Evolutionary conservation across 2,797 vertebrate species (phyloP).

Genomic region (Rhynchotus rufescens): DNA sequence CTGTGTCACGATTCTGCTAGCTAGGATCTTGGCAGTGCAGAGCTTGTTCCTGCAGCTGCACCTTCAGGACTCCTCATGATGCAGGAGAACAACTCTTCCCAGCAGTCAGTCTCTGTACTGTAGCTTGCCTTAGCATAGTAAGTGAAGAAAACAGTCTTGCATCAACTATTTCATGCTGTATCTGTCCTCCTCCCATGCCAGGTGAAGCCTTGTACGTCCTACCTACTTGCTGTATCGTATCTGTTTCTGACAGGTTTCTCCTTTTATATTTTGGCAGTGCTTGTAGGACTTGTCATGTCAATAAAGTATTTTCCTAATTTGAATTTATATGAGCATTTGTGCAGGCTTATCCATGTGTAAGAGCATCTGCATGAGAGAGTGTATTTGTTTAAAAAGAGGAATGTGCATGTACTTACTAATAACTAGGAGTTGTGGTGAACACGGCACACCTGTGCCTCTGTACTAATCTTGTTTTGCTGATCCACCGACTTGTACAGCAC

Average conservation of each 20-base stretch:
- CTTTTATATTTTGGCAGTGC: constrained; percentile 4
- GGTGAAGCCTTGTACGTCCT: background rate
- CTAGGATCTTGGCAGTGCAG: background rate
- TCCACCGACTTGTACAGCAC: background rate
- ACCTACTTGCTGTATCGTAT: background rate
- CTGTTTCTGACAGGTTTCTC: constrained; percentile 45
- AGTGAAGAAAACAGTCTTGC: too few relatives aligned
- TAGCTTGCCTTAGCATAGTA: background rate
- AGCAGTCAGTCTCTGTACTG: background rate
- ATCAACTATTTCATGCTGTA: fast-evolving
- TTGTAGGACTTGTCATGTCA: background rate
- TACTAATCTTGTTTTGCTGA: background rate
- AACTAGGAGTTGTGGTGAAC: background rate
- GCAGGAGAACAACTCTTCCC: too few relatives aligned
- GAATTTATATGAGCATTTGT: constrained; percentile 39
- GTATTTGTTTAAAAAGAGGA: background rate
- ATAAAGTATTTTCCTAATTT: constrained; percentile 11
- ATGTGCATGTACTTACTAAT: background rate
- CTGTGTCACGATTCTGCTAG: too few relatives aligned
- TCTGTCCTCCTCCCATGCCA: background rate
- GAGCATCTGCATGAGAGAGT: constrained; percentile 1
- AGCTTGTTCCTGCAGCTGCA: background rate
- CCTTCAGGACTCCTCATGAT: too few relatives aligned
- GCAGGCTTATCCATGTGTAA: constrained; percentile 12
- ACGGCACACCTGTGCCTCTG: background rate